Conservation (phyloP, 1,140 invertebrate genomes). For the Drosophila virilis region DNA sequence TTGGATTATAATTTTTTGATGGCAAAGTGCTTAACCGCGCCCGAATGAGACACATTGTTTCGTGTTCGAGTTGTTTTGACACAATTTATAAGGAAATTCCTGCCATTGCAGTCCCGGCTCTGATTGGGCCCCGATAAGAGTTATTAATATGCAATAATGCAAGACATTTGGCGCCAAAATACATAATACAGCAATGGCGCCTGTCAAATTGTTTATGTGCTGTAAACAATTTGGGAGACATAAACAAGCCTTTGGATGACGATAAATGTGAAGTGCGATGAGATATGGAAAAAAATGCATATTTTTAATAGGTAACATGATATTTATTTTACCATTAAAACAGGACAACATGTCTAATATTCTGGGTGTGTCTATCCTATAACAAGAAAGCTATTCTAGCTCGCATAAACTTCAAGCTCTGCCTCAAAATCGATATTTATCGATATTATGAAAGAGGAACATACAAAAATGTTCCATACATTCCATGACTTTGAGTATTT, state of each 20-base stretch:
- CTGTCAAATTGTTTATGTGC: constrained; percentile 69
- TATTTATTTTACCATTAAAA: too few species aligned
- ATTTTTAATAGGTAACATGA: neutral
- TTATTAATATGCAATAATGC: constrained; percentile 68
- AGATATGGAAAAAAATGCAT: neutral
- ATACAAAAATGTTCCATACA: too few species aligned
- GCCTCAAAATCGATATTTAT: too few species aligned
- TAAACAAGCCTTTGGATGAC: constrained; percentile 28
- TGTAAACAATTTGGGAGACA: constrained; percentile 60
- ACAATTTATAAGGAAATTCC: constrained; percentile 9
- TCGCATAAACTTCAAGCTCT: too few species aligned
- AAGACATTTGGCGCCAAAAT: constrained; percentile 11
- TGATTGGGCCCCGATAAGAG: constrained; percentile 53
- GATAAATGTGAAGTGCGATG: constrained; percentile 18
- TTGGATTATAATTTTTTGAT: constrained; percentile 75
- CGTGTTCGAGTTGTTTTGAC: constrained; percentile 64
- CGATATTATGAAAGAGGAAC: too few species aligned
- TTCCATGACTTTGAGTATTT: too few species aligned
- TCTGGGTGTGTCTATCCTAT: too few species aligned
- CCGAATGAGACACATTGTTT: constrained; percentile 38
- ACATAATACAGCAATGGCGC: constrained; percentile 50
- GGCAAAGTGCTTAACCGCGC: constrained; percentile 51
- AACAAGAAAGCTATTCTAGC: too few species aligned
- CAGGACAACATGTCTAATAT: too few species aligned
- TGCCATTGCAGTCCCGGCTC: constrained; percentile 30